Evolutionary conservation across 2,797 vertebrate genomes (phyloP).

Genomic region (Poliocrania exsul): DNA sequence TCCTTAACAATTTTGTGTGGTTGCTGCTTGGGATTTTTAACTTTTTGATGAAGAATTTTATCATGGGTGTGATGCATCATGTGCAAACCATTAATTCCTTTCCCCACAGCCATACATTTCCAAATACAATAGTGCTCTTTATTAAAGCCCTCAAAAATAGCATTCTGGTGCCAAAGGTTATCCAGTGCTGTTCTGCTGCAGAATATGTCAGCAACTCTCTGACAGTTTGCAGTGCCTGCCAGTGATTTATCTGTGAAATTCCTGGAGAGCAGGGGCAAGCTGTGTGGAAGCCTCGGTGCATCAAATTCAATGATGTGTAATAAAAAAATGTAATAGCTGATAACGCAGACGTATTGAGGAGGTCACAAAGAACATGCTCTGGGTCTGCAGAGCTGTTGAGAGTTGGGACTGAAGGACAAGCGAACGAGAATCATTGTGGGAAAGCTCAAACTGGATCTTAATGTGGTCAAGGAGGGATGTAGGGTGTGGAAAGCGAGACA

Average conservation of each 20-base stretch:
- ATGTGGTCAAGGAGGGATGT: neutral
- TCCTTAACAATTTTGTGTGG: neutral
- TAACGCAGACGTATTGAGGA: neutral
- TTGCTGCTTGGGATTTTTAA: conserved; percentile 28
- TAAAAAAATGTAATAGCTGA: conserved; percentile 1
- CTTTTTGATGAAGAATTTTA: conserved; percentile 24
- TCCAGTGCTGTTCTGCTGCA: neutral
- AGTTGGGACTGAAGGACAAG: neutral
- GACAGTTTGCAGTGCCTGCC: neutral
- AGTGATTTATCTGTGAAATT: conserved; percentile 40
- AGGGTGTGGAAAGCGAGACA: neutral
- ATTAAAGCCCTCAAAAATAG: conserved; percentile 30
- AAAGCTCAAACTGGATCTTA: neutral
- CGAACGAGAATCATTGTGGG: neutral
- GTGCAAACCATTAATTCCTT: conserved; percentile 29
- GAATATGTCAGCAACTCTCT: neutral
- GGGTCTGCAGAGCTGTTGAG: neutral
- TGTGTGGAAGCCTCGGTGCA: neutral
- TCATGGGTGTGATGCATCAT: conserved; percentile 4
- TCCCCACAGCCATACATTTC: conserved; percentile 1
- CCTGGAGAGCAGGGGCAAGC: conserved; percentile 31
- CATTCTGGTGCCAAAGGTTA: conserved; percentile 13
- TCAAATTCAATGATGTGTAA: neutral
- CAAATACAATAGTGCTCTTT: conserved; percentile 12
- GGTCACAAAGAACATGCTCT: neutral